Evolutionary conservation across 2,113 vertebrate species (phyloP).

Genomic region (Leptodactylus fuscus): DNA sequence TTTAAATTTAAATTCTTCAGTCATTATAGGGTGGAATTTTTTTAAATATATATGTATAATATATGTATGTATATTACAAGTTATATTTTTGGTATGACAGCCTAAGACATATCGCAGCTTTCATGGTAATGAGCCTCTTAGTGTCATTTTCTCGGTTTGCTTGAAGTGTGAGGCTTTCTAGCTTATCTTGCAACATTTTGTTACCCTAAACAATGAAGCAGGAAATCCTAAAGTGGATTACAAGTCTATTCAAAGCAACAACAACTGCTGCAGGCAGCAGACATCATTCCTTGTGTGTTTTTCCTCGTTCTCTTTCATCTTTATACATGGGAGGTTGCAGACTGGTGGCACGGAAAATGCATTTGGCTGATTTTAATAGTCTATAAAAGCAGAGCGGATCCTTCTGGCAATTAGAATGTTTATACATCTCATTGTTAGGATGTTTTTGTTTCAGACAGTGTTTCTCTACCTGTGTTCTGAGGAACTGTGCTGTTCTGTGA

Average conservation of each 20-base stretch:
- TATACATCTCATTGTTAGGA: background rate
- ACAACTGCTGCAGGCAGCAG: constrained; percentile 15
- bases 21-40: background rate
- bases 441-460: background rate
- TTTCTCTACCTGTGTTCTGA: background rate
- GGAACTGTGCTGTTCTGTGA: background rate
- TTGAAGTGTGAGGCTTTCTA: constrained; percentile 12
- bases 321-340: constrained; percentile 17
- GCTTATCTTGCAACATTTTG: constrained; percentile 39
- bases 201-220: constrained; percentile 40
- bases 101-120: background rate
- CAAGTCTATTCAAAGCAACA: constrained; percentile 32
- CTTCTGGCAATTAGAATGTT: constrained; percentile 19
- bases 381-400: background rate
- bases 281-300: constrained; percentile 1
- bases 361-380: background rate
- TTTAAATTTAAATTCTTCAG: background rate
- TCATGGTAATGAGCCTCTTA: background rate
- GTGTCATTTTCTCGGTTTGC: background rate
- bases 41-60: too few relatives aligned
- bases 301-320: constrained; percentile 12
- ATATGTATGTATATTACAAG: too few relatives aligned
- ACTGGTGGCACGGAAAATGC: background rate
- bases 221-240: constrained; percentile 33
- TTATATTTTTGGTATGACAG: background rate